These are phyloP conservation scores for Bradysia coprophila DNA, from an alignment of 1,140 invertebrate species.

Conservation along the genomic window DNA sequence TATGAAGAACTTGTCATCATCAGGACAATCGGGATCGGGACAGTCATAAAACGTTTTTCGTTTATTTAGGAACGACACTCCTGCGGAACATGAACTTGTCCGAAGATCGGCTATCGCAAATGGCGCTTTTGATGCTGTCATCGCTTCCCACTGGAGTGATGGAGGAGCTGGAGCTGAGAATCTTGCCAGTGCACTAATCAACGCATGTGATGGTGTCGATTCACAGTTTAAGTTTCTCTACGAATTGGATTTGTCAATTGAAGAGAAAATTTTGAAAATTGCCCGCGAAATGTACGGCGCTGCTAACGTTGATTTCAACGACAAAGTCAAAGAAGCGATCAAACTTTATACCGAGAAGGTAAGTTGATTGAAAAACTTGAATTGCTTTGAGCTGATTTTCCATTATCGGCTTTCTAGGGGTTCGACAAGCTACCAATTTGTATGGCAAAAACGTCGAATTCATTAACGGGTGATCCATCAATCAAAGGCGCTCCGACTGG, in stretches of 20 bases:
- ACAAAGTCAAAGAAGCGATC: constrained; percentile 45
- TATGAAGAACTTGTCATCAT: no score
- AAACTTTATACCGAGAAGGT: constrained; percentile 41
- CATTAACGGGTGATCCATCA: constrained; percentile 72
- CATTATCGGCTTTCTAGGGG: constrained; percentile 34
- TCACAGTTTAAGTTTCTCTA: constrained; percentile 66
- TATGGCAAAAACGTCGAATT: constrained; percentile 96
- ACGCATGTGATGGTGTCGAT: constrained; percentile 39
- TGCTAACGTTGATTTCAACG: constrained; percentile 55
- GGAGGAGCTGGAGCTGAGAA: constrained; percentile 76
- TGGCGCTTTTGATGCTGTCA: constrained; percentile 73
- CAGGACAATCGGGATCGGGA: no score
- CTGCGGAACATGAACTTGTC: constrained; percentile 68
- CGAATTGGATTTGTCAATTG: constrained; percentile 52
- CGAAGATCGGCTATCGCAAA: constrained; percentile 44
- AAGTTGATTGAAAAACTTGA: constrained; percentile 6
- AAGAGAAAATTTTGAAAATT: constrained; percentile 80
- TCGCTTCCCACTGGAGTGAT: constrained; percentile 78
- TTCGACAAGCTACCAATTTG: constrained; percentile 88
- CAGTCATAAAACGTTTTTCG: no score
- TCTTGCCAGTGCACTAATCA: constrained; percentile 72
- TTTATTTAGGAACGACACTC: constrained; percentile 59
- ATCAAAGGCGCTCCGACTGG: constrained; percentile 83
- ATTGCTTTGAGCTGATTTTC: neutral
- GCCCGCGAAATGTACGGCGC: constrained; percentile 95